Percentiles rank a stretch among this genome's conserved stretches.
phyloP scores from a whole-genome alignment of 1,140 invertebrate genomes.

The Trichonephila clavipes region DNA sequence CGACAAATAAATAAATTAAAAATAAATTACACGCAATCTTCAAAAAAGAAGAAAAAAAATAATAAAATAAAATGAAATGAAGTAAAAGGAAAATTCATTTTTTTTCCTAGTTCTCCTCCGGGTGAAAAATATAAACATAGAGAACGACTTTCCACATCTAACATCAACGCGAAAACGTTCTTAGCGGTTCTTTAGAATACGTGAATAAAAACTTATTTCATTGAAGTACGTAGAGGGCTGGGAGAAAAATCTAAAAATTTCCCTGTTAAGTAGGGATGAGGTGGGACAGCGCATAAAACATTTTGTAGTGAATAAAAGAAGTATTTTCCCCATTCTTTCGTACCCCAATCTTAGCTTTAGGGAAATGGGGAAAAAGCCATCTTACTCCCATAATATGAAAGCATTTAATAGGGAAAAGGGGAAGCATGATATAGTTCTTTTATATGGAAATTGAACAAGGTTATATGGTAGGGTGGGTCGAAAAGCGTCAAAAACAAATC shows the following conservation, averaged over 20 bases:
- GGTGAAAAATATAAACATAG: slow-evolving; percentile 6
- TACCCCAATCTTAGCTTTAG: slow-evolving; percentile 55
- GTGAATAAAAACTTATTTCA: slow-evolving; percentile 63
- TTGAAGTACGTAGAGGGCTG: background rate
- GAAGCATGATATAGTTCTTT: slow-evolving; percentile 72
- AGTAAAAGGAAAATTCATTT: background rate
- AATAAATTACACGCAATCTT: background rate
- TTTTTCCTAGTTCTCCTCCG: background rate
- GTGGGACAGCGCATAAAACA: slow-evolving; percentile 19
- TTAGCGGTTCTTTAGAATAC: background rate
- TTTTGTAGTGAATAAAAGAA: slow-evolving; percentile 57
- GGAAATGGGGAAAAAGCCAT: slow-evolving; percentile 25
- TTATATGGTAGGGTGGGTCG: slow-evolving; percentile 28
- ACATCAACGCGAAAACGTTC: background rate
- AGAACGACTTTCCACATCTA: background rate
- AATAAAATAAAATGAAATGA: background rate
- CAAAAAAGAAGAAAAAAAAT: background rate
- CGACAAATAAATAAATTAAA: background rate
- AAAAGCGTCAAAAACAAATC: slow-evolving; percentile 46
- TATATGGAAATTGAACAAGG: slow-evolving; percentile 74
- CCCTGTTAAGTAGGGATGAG: background rate
- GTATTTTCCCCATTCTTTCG: slow-evolving; percentile 19
- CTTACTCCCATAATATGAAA: slow-evolving; percentile 1
- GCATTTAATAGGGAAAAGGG: slow-evolving; percentile 44
- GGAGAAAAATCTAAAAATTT: background rate